Percentiles rank a stretch among this genome's conserved stretches.
These are phyloP conservation scores for Zenarchopterus dispar DNA, from an alignment of 2,797 vertebrate species.

Conservation along the genomic window DNA sequence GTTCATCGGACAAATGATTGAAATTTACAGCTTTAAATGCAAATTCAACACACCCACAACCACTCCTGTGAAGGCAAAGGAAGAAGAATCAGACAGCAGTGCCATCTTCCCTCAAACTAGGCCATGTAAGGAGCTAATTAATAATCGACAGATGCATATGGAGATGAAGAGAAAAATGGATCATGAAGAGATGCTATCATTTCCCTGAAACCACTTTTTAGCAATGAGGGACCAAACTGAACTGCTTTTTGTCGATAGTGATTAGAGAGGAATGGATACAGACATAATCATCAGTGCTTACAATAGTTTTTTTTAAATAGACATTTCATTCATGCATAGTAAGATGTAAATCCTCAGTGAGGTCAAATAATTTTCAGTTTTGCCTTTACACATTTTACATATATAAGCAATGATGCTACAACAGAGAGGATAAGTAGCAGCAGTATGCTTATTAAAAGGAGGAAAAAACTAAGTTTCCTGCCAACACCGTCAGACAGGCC, in stretches of 20 bases:
- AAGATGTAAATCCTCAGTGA: background rate
- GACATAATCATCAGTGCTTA: constrained; percentile 7
- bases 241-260: constrained; percentile 26
- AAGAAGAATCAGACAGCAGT: constrained; percentile 47
- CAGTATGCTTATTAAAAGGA: background rate
- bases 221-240: constrained; percentile 25
- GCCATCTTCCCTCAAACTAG: constrained; percentile 67
- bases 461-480: background rate
- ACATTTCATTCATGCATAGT: constrained; percentile 8
- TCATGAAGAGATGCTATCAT: constrained; percentile 63
- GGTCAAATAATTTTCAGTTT: background rate
- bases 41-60: constrained; percentile 41
- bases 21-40: constrained; percentile 40
- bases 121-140: constrained; percentile 74
- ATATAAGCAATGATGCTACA: background rate
- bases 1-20: constrained; percentile 40
- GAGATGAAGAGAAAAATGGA: constrained; percentile 72
- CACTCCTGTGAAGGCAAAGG: constrained; percentile 28
- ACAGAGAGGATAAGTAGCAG: background rate
- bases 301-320: constrained; percentile 1
- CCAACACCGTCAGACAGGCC: constrained; percentile 1
- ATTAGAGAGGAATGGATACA: constrained; percentile 3
- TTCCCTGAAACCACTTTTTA: constrained; percentile 57
- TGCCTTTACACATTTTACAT: too few species aligned
- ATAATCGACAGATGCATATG: constrained; percentile 79